Percentiles rank a stretch among this genome's conserved stretches.
Evolutionary conservation across 2,113 vertebrate genomes (phyloP).

Genomic region (Pachypanchax playfairii): DNA sequence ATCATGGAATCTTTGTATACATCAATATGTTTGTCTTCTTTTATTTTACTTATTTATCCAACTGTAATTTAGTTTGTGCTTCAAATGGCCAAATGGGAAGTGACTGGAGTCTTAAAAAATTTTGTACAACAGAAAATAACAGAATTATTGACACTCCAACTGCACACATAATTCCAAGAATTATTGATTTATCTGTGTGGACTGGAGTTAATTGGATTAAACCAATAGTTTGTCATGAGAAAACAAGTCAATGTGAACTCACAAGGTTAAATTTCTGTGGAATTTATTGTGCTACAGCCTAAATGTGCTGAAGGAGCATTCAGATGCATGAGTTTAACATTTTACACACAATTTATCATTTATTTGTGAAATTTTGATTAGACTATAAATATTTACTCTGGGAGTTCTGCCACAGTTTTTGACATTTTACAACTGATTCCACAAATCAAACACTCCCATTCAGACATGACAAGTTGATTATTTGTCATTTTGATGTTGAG

Average conservation of each 20-base stretch:
- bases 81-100: not conserved
- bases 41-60: not conserved
- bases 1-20: too few species aligned
- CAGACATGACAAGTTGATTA: too few species aligned
- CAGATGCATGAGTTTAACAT: not conserved
- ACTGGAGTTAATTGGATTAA: constrained; percentile 9
- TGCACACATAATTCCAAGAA: not conserved
- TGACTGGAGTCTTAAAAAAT: not conserved
- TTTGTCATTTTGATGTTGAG: not conserved
- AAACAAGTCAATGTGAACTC: constrained; percentile 4
- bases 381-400: too few species aligned
- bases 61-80: too few species aligned
- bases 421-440: too few species aligned
- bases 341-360: too few species aligned
- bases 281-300: not conserved
- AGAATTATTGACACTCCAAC: not conserved
- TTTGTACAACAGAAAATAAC: not conserved
- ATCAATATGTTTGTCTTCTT: too few species aligned
- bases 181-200: not conserved
- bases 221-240: constrained; percentile 7
- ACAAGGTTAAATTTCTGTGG: not conserved
- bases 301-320: not conserved
- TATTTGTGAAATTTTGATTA: not conserved
- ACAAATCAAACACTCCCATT: too few species aligned
- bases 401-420: not conserved